Conservation (phyloP, 2,113 vertebrate genomes). For the Amblyornis subalaris region DNA sequence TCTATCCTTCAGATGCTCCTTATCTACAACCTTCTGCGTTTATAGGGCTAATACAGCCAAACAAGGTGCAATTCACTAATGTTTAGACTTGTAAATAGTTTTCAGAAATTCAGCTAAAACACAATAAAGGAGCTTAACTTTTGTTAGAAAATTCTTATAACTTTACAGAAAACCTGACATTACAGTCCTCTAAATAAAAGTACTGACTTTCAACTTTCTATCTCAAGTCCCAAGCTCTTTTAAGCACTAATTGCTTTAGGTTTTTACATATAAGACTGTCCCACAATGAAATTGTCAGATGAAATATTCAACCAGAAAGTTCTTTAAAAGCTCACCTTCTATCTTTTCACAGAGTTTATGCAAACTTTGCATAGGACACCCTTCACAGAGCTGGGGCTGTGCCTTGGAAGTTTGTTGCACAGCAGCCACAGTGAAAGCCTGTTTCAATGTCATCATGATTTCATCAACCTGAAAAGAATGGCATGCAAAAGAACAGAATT, state of each 20-base stretch:
- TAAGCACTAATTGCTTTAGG: neutral
- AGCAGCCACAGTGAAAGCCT: constrained; percentile 93
- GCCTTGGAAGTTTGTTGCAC: constrained; percentile 81
- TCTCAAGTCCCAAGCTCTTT: neutral
- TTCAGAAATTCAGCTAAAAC: neutral
- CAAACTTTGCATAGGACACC: constrained; percentile 89
- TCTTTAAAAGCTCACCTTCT: constrained; percentile 79
- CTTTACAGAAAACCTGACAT: neutral
- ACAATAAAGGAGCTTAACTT: neutral
- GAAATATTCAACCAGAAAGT: neutral
- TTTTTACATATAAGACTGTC: neutral
- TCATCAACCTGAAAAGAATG: constrained; percentile 84
- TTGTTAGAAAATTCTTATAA: neutral
- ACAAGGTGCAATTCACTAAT: neutral
- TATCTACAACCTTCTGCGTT: neutral
- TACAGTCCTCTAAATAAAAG: neutral
- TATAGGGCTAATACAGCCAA: neutral
- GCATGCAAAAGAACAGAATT: neutral
- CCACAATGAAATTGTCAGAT: neutral
- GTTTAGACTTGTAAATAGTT: neutral
- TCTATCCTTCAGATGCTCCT: neutral
- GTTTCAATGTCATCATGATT: constrained; percentile 97
- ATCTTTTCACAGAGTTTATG: constrained; percentile 92
- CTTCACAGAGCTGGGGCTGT: constrained; percentile 85
- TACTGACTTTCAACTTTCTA: neutral